phyloP scores from a whole-genome alignment of 2,113 vertebrate species.

The Oryzias melastigma region DNA sequence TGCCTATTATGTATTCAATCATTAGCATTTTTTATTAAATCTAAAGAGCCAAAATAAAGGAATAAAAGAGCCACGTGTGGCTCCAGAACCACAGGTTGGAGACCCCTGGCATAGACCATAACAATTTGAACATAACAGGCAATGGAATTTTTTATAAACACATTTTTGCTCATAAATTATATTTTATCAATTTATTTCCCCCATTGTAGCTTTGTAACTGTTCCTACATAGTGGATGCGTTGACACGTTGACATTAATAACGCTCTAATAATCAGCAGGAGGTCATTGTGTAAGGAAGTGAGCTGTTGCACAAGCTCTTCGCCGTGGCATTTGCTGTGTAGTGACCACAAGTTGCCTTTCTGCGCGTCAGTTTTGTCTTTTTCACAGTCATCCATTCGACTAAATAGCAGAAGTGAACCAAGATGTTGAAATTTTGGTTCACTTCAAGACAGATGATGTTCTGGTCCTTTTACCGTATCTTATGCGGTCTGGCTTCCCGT shows the following conservation, averaged over 20 bases:
- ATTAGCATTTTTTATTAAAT: too few species aligned
- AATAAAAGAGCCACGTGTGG: too few species aligned
- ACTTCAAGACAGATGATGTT: constrained; percentile 59
- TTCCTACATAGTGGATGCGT: neutral
- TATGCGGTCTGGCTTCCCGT: constrained; percentile 63
- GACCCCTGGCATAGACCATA: too few species aligned
- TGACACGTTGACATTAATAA: constrained; percentile 7
- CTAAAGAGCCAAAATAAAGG: too few species aligned
- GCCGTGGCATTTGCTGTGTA: constrained; percentile 57
- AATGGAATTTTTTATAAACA: too few species aligned
- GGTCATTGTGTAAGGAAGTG: constrained; percentile 53
- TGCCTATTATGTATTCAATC: too few species aligned
- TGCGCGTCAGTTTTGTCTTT: constrained; percentile 58
- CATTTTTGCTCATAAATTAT: too few species aligned
- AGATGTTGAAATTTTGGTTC: constrained; percentile 73
- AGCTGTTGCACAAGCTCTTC: constrained; percentile 61
- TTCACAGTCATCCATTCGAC: constrained; percentile 57
- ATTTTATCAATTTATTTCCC: too few species aligned
- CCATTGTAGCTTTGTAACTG: neutral
- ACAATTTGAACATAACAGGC: too few species aligned
- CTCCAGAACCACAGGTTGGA: too few species aligned
- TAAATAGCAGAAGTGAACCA: constrained; percentile 73
- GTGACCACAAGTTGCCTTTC: constrained; percentile 70
- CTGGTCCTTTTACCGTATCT: constrained; percentile 67
- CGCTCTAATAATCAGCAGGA: constrained; percentile 24